Base-by-base conservation (phyloP, 1,140 invertebrate genomes). In the Bombus consobrinus region DNA sequence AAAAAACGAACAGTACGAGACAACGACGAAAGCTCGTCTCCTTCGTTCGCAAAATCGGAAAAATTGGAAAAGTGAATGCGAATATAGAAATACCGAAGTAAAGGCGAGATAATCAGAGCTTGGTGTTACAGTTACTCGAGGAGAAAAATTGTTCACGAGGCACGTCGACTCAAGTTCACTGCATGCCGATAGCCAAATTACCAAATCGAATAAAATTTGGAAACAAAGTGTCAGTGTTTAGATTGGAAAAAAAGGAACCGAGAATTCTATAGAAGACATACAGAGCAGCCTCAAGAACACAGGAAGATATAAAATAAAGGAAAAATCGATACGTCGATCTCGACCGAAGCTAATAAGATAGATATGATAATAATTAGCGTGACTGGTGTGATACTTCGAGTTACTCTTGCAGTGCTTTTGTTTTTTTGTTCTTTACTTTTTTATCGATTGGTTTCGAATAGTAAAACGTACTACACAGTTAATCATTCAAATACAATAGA, bases 21-120 rank as follows among this genome's bases (percentile, higher is more conserved):
- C 87, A 89, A 89, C 88, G 57, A 83, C 66, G 79, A 89, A 89
- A 89, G 88, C 88, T 74, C 78, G 79, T 28, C 71, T 62, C 73
- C 62, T 25, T 37, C 68, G 62, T 79, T 88, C 34, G 66, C 64
- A 69, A 64, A 68, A 75, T 88, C 34, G 57, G 43, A 64, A 59
- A 62, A 75, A 62, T 32, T 47, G 69, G 66, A 68, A 73, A 47
- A 68, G 59, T 78, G 39, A 72, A 47, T 88, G 86, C 76, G 39
- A 62, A n/a, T 66, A 66, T 8, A 18, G 32, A 66, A 32, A 62
- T 73, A 41, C 28, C 72, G 32, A 73, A 12, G 18, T 32, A 32
- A 25, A 68, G 32, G 57, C 5, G 39, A 59, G 37, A 39, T n/a
- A 39, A 18, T 28, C 25, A 53, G 66, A 80, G 64, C 66, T 80